phyloP scores from a whole-genome alignment of 35 echinoderm and acorn worm genomes.

The Heliocidaris erythrogramma region DNA sequence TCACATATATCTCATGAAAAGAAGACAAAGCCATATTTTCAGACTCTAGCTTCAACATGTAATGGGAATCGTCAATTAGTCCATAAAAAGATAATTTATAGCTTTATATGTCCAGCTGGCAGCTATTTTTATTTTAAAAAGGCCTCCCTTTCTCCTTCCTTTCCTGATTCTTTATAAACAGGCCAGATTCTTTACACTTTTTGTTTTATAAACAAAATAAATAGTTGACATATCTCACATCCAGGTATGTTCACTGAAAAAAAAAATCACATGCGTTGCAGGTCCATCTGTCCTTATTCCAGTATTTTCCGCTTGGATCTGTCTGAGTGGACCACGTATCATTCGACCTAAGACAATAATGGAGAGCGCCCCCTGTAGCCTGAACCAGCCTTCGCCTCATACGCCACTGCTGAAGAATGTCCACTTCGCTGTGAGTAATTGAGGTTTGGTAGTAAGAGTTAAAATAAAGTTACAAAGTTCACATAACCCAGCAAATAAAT shows the following conservation, averaged over 20 bases:
- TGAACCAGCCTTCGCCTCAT: slow-evolving; percentile 74
- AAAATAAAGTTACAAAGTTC: background rate
- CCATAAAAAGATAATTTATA: no score
- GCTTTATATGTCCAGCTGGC: no score
- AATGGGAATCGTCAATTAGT: no score
- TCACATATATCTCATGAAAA: no score
- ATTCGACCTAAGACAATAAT: background rate
- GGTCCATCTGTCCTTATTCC: background rate
- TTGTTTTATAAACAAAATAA: no score
- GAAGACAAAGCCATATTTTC: no score
- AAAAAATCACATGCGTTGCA: background rate
- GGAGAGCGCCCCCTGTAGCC: slow-evolving; percentile 43
- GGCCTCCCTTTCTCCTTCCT: no score
- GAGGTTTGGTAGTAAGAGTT: background rate
- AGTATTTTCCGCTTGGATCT: background rate
- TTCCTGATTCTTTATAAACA: no score
- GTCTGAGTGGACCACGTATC: background rate
- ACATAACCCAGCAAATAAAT: background rate
- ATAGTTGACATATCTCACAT: no score
- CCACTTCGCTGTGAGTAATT: slow-evolving; percentile 58
- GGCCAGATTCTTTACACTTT: no score
- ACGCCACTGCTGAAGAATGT: slow-evolving; percentile 96
- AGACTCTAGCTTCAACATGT: no score
- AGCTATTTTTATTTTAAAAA: no score
- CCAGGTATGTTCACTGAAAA: background rate